phyloP scores from a whole-genome alignment of 2,113 vertebrate species.

The Piaya cayana region DNA sequence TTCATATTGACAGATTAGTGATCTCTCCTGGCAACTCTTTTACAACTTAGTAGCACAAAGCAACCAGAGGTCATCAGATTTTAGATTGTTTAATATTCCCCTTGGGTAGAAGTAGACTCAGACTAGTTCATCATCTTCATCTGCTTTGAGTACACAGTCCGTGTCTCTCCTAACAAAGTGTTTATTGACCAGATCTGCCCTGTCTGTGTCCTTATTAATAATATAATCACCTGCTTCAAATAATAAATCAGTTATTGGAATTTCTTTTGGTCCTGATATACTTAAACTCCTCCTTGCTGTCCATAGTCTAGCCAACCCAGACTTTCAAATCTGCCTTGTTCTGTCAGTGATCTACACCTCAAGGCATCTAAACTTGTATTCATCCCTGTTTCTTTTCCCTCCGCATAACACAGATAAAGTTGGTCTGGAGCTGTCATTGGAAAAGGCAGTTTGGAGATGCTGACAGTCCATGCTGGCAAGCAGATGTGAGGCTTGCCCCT shows the following conservation, averaged over 20 bases:
- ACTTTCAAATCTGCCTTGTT: background rate
- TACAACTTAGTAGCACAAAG: background rate
- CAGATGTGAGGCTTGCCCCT: background rate
- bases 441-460: background rate
- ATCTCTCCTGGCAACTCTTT: background rate
- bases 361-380: background rate
- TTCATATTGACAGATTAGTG: background rate
- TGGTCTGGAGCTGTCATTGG: background rate
- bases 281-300: background rate
- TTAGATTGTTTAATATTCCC: background rate
- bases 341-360: background rate
- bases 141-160: background rate
- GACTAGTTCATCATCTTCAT: background rate
- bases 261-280: background rate
- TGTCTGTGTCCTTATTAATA: background rate
- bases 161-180: background rate
- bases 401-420: background rate
- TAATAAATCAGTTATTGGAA: background rate
- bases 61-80: background rate
- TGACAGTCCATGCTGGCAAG: background rate
- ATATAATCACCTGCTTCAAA: background rate
- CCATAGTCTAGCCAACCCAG: background rate
- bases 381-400: background rate
- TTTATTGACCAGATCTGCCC: background rate
- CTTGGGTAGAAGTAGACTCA: background rate